Base-by-base conservation (phyloP, 2,113 vertebrate species). In the Turnix velox region DNA sequence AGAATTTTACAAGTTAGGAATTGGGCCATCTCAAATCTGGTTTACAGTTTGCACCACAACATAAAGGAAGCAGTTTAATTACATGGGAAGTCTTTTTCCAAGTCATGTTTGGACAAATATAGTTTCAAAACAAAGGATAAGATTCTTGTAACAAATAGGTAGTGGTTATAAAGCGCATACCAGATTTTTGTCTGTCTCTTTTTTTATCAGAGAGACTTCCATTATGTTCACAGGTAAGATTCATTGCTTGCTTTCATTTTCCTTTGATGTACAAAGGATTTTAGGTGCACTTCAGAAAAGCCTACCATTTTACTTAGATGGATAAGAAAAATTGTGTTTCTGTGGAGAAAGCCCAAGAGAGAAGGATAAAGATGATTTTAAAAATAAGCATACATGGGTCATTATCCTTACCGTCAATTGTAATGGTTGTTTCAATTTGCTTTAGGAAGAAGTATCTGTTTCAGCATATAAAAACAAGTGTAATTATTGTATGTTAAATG, bases 381-480 rank as follows among this genome's bases (percentile, higher is more conserved):
- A 92, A 86, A 94, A 80, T 63, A 92, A 84, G 51, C 35, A 63
- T 83, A 66, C 55, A 69, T 63, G 91, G 87, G 79, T 92, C 82
- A 88, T 93, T 94, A 90, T 84, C n/a, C 46, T 79, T 90, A 90
- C 76, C 87, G 73, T 90, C 91, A 84, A 40, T 90, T 88, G 73
- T 75, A 74, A 69, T 82, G 23, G 52, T 90, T 82, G 58, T 54
- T 87, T 66, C 78, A 72, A 96, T 93, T 91, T 80, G 61, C 88
- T 78, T 84, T 95, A 67, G 81, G 77, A 92, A 57, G 48, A 35
- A 12, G 7, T 57, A 65, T 68, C 66, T 83, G 40, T 88, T 86
- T 58, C 42, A 68, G 66, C 23, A 30, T 66, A 46, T 45, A 80
- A 84, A 88, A 62, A 66, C 49, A 87, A 66, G 52, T 87, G 81